These are phyloP conservation scores for Takifugu bimaculatus DNA, from an alignment of 2,113 vertebrate genomes.

Conservation along the genomic window DNA sequence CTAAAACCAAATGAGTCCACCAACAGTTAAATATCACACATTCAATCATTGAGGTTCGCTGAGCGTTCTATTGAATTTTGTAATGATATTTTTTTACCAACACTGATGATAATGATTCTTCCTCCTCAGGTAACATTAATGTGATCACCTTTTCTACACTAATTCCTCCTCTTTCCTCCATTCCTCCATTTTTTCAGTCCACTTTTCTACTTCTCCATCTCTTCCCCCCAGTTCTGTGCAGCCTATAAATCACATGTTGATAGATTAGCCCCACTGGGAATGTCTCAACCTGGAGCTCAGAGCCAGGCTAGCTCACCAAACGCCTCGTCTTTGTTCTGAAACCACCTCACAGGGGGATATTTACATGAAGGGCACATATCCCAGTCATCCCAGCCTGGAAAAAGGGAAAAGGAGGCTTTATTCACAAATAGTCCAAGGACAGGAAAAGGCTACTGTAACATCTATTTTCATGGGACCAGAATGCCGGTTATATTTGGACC, in stretches of 20 bases:
- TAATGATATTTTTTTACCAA: neutral
- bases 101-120: neutral
- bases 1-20: constrained; percentile 18
- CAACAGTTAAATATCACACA: constrained; percentile 8
- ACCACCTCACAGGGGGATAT: constrained; percentile 46
- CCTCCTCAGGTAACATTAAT: neutral
- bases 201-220: neutral
- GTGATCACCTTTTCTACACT: neutral
- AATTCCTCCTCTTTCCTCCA: too few relatives aligned
- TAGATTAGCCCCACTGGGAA: constrained; percentile 59
- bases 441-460: constrained; percentile 42
- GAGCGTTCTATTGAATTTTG: neutral
- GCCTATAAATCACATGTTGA: constrained; percentile 65
- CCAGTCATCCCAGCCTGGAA: constrained; percentile 35
- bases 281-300: constrained; percentile 41
- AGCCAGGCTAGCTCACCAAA: constrained; percentile 52
- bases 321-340: constrained; percentile 48
- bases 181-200: neutral
- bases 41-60: neutral
- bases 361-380: constrained; percentile 61
- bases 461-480: constrained; percentile 52
- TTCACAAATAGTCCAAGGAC: constrained; percentile 51
- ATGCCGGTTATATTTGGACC: constrained; percentile 48
- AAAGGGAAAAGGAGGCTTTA: constrained; percentile 23
- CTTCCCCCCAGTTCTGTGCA: constrained; percentile 13